Evolutionary conservation across 1,140 invertebrate genomes (phyloP).

Genomic region (Notospermus geniculatus): DNA sequence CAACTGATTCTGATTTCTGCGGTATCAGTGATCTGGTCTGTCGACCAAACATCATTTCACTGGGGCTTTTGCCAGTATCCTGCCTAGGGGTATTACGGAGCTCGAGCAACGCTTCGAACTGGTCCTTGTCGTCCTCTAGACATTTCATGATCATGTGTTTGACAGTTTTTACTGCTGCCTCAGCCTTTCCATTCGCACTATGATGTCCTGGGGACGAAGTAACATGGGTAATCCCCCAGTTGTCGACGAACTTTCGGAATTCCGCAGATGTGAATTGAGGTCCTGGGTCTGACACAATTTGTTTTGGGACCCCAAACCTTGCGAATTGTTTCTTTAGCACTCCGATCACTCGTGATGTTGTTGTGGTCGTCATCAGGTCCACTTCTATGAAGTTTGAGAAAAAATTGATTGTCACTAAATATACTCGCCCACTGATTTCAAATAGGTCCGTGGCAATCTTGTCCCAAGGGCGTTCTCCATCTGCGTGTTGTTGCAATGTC

Average conservation of each 20-base stretch:
- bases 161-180: conserved; percentile 29
- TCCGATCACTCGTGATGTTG: conserved; percentile 19
- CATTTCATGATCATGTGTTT: conserved; percentile 31
- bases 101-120: conserved; percentile 27
- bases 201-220: conserved; percentile 25
- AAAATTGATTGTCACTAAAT: conserved; percentile 25
- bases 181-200: conserved; percentile 29
- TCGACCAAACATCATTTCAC: conserved; percentile 26
- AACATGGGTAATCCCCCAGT: conserved; percentile 26
- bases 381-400: conserved; percentile 25
- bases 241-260: conserved; percentile 26
- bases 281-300: conserved; percentile 28
- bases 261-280: conserved; percentile 29
- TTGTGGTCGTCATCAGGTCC: conserved; percentile 13
- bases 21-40: conserved; percentile 24
- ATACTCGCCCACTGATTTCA: conserved; percentile 13
- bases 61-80: conserved; percentile 27
- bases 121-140: conserved; percentile 14
- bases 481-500: conserved; percentile 18
- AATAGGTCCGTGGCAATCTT: conserved; percentile 21
- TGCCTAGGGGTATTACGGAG: conserved; percentile 27
- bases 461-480: conserved; percentile 19
- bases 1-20: neutral
- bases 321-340: conserved; percentile 28
- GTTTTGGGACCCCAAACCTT: conserved; percentile 27